Percentiles rank a stretch among this genome's conserved stretches.
These are phyloP conservation scores for Bungarus multicinctus DNA, from an alignment of 2,113 vertebrate genomes.

Conservation along the genomic window DNA sequence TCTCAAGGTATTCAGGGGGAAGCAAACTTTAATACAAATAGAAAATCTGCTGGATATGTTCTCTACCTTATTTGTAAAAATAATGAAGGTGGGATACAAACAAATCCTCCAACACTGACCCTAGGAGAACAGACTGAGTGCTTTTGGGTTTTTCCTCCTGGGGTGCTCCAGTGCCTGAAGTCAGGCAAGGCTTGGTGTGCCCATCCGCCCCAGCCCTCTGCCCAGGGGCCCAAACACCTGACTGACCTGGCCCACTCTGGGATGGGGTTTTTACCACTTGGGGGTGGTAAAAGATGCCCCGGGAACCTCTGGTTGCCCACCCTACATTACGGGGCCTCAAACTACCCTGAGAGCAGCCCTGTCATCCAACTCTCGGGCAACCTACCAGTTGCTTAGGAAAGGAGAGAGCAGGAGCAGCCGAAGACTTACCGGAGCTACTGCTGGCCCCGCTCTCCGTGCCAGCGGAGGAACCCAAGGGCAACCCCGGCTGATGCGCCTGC, in stretches of 20 bases:
- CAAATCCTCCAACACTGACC: neutral
- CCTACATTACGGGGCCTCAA: neutral
- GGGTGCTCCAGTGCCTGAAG: neutral
- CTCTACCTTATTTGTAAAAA: neutral
- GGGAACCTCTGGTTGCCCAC: neutral
- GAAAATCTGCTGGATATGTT: neutral
- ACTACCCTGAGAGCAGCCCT: neutral
- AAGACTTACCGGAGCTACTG: conserved; percentile 75
- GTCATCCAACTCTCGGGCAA: neutral
- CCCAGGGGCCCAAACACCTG: neutral
- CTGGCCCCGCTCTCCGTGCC: conserved; percentile 63
- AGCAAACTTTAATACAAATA: neutral
- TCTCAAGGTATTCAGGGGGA: neutral
- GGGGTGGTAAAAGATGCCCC: neutral
- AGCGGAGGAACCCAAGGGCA: conserved; percentile 70
- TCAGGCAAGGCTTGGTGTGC: neutral
- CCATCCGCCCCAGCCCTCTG: neutral
- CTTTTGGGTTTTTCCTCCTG: neutral
- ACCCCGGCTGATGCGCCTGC: conserved; percentile 75
- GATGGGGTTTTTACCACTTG: neutral
- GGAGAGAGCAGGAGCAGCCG: neutral
- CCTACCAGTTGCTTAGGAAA: neutral
- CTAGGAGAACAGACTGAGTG: neutral
- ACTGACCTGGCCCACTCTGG: neutral
- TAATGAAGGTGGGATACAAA: neutral